phyloP scores from a whole-genome alignment of 2,113 vertebrate genomes.

The Haemorhous mexicanus region DNA sequence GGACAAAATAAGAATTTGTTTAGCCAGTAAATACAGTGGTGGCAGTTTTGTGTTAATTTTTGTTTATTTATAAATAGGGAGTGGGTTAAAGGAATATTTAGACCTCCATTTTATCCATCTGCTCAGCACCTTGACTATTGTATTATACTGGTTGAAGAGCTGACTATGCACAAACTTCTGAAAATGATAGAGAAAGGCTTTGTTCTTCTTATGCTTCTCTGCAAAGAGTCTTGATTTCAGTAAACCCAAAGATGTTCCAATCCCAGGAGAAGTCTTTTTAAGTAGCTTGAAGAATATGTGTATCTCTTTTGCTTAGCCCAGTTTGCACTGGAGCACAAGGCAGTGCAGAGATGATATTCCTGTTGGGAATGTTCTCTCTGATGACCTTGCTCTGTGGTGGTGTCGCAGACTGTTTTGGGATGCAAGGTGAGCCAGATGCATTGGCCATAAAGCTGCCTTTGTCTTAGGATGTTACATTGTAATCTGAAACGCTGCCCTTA shows the following conservation, averaged over 20 bases:
- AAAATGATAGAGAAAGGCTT: not conserved
- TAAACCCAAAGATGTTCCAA: not conserved
- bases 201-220: not conserved
- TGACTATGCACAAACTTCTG: not conserved
- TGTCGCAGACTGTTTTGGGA: not conserved
- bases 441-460: not conserved
- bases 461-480: not conserved
- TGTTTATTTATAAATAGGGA: not conserved
- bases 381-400: not conserved
- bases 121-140: not conserved
- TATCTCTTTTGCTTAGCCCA: not conserved
- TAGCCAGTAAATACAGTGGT: not conserved
- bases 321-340: not conserved
- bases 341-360: not conserved
- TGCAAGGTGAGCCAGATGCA: not conserved
- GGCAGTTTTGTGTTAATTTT: not conserved
- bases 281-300: not conserved
- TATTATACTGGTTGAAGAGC: not conserved
- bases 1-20: not conserved
- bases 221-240: not conserved
- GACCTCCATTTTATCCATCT: not conserved
- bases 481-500: conserved; percentile 19
- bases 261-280: not conserved
- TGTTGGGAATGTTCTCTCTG: not conserved
- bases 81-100: not conserved